Evolutionary conservation across 1,140 invertebrate genomes (phyloP), one percentile per base, ranked within the genome.

Genomic region (Zaprionus tsacasi): DNA sequence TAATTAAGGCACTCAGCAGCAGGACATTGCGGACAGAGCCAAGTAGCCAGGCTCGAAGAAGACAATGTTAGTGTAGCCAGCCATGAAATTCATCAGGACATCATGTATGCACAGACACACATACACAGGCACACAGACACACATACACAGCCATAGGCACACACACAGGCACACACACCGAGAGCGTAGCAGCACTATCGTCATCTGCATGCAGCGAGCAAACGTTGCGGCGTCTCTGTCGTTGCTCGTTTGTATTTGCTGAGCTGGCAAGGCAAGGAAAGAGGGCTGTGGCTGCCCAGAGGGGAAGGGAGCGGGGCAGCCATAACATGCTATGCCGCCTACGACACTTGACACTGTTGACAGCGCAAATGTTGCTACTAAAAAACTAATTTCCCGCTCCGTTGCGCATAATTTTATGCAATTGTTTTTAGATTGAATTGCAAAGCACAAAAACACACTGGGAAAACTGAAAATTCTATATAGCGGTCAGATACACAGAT

Each of bases 321-420:
- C 33, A 25, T 54, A 30, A n/a, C 67, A 50, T 35, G 56, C 38
- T 38, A 30, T 52, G 50, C 43, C 30, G 33, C 52, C 48, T 36
- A 30, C 57, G 21, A 70, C 68, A 71, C 71, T 75, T 74, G 76
- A 65, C 76, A 66, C 35, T 56, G 59, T 60, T 69, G 65, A 73
- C 70, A 27, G 57, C 50, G 52, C 67, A 54, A 76, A 80, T 63
- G 63, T 70, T 75, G 66, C 71, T 57, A 80, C 77, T 87, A 82
- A 80, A 82, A 87, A 87, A 87, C 80, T 88, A 88, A 87, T 87
- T 87, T 87, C 77, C 71, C 83, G 77, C 80, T 70, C 76, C 80
- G 83, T 59, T 88, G 80, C 70, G 58, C 83, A 87, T 88, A 83
- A 87, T 87, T 83, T 80, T 80, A 87, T 88, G 83, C 83, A 87